phyloP scores from a whole-genome alignment of 2,797 vertebrate species.

The Crocodylus rhombifer region DNA sequence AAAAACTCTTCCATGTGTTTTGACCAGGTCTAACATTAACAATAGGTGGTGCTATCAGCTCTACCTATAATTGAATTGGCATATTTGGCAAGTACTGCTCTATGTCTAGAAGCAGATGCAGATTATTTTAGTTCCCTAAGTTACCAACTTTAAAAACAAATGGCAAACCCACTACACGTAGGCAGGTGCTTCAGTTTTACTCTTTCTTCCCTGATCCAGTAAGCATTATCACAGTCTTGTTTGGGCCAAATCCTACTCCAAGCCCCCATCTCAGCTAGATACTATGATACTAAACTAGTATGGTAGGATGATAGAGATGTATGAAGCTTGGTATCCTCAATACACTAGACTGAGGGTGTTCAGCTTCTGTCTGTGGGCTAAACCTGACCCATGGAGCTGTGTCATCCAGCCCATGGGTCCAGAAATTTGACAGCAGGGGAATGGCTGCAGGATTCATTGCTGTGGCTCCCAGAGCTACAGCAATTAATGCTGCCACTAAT shows the following conservation, averaged over 20 bases:
- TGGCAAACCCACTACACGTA: background rate
- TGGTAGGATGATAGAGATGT: too few relatives aligned
- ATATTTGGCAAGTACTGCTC: background rate
- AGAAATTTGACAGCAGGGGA: too few relatives aligned
- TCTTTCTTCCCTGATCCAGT: background rate
- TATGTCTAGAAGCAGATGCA: background rate
- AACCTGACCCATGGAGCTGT: too few relatives aligned
- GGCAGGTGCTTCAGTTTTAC: fast-evolving
- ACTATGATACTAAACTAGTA: too few relatives aligned
- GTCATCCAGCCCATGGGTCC: too few relatives aligned
- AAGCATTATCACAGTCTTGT: background rate
- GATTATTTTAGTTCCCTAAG: background rate
- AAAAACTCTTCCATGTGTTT: background rate
- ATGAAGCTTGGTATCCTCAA: too few relatives aligned
- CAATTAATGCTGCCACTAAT: too few relatives aligned
- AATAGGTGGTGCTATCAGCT: background rate
- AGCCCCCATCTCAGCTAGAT: too few relatives aligned
- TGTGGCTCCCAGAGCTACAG: too few relatives aligned
- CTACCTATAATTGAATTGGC: background rate
- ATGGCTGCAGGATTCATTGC: too few relatives aligned
- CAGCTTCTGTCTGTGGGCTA: too few relatives aligned
- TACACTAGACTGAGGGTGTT: too few relatives aligned
- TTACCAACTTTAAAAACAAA: background rate
- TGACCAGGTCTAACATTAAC: background rate
- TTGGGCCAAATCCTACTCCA: fast-evolving